Conservation (phyloP, 2,888 invertebrate genomes). For the Nemotelus pantherinus region DNA sequence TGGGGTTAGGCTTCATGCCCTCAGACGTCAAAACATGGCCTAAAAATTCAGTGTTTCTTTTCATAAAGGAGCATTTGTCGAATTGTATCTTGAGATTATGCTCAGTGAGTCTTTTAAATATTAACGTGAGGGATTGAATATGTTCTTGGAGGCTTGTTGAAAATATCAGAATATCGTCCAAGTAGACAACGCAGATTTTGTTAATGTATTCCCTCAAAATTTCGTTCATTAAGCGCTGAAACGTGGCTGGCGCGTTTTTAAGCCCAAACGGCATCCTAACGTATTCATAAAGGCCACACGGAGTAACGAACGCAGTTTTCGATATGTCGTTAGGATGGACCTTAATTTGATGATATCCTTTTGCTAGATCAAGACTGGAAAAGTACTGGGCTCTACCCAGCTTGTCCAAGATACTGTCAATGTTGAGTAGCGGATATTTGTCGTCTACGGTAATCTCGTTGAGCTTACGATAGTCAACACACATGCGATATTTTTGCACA, state of each 20-base stretch:
- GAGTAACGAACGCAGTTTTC: slow-evolving; percentile 13
- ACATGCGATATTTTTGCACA: slow-evolving; percentile 44
- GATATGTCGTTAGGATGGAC: neutral
- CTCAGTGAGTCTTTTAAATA: neutral
- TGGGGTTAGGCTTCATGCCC: neutral
- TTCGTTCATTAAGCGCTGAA: slow-evolving; percentile 7
- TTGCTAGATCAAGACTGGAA: neutral
- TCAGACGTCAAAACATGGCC: neutral
- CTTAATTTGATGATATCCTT: slow-evolving; percentile 49
- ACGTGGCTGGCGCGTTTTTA: slow-evolving; percentile 21
- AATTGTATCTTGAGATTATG: neutral
- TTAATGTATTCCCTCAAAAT: too few relatives aligned
- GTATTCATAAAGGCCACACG: slow-evolving; percentile 1
- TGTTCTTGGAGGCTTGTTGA: slow-evolving; percentile 2
- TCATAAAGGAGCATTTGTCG: slow-evolving; percentile 13
- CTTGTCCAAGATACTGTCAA: slow-evolving; percentile 47
- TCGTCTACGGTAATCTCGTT: slow-evolving; percentile 41
- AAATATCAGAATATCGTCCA: too few relatives aligned
- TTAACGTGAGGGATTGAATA: neutral
- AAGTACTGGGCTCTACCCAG: slow-evolving; percentile 38
- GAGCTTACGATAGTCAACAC: slow-evolving; percentile 45
- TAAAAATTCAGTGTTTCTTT: slow-evolving; percentile 1
- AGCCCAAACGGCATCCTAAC: neutral
- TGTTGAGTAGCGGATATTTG: slow-evolving; percentile 46
- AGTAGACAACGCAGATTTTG: too few relatives aligned